phyloP scores from a whole-genome alignment of 23 tunicate species.

The Trididemnum miniatum region DNA sequence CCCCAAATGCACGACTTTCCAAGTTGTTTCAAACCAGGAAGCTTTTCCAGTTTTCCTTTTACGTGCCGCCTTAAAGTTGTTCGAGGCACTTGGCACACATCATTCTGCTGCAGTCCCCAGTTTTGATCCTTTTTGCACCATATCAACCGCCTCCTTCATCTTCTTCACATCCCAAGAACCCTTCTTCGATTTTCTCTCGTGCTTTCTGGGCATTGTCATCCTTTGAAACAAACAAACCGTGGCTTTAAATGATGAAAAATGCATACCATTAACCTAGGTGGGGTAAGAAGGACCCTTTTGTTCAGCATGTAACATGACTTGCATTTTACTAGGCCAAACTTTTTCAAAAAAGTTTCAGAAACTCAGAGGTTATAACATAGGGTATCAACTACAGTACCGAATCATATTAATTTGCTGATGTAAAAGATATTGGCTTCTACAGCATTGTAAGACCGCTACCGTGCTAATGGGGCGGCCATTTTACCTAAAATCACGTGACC shows the following conservation, averaged over 20 bases:
- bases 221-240: not conserved
- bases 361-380: not conserved
- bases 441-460: not conserved
- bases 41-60: slow-evolving; percentile 1
- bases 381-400: not conserved
- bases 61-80: slow-evolving; percentile 9
- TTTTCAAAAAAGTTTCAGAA: not conserved
- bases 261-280: not conserved
- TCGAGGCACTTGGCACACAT: slow-evolving; percentile 22
- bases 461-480: not conserved
- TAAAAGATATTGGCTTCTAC: not conserved
- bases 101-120: slow-evolving; percentile 26
- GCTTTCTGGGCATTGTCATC: slow-evolving; percentile 17
- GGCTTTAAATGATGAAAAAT: not conserved
- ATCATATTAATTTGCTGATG: not conserved
- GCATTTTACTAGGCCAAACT: not conserved
- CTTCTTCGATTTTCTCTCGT: not conserved
- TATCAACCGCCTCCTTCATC: slow-evolving; percentile 15
- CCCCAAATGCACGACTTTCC: slow-evolving; percentile 19
- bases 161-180: slow-evolving; percentile 25
- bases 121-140: slow-evolving; percentile 22
- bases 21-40: slow-evolving; percentile 17
- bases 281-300: not conserved
- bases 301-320: not conserved
- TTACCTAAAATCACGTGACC: not conserved